A percentile compares a stretch with the other conserved stretches of the same genome.
Evolutionary conservation across 2,888 invertebrate species (phyloP).

Genomic region (Acrocera orbiculus): DNA sequence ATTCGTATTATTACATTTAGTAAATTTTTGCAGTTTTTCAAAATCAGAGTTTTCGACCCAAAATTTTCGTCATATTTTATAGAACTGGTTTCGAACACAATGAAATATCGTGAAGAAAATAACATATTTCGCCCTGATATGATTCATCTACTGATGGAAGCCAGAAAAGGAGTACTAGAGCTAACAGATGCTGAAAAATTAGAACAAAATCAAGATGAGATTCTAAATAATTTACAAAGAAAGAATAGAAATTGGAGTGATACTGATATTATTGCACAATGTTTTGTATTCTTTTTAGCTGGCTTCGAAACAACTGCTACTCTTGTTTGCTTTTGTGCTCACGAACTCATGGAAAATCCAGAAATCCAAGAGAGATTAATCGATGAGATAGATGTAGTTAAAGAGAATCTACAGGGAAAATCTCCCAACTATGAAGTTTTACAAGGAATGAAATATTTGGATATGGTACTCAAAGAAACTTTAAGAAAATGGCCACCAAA

Average conservation of each 20-base stretch:
- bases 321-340: conserved; percentile 34
- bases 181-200: not conserved
- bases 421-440: conserved; percentile 37
- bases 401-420: conserved; percentile 28
- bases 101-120: conserved; percentile 31
- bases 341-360: conserved; percentile 40
- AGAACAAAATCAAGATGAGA: no score
- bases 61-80: not conserved
- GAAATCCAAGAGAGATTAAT: conserved; percentile 38
- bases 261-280: conserved; percentile 39
- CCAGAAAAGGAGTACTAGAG: conserved; percentile 23
- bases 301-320: conserved; percentile 35
- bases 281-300: conserved; percentile 37
- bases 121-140: conserved; percentile 36
- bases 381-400: conserved; percentile 36
- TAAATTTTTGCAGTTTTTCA: not conserved
- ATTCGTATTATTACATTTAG: no score
- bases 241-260: conserved; percentile 26
- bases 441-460: conserved; percentile 41
- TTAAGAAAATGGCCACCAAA: conserved; percentile 37
- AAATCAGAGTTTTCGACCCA: not conserved
- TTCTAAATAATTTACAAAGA: not conserved
- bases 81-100: conserved; percentile 28
- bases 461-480: conserved; percentile 35
- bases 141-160: conserved; percentile 37